Conservation (phyloP, 1,140 invertebrate genomes). For the Colletes latitarsis region DNA sequence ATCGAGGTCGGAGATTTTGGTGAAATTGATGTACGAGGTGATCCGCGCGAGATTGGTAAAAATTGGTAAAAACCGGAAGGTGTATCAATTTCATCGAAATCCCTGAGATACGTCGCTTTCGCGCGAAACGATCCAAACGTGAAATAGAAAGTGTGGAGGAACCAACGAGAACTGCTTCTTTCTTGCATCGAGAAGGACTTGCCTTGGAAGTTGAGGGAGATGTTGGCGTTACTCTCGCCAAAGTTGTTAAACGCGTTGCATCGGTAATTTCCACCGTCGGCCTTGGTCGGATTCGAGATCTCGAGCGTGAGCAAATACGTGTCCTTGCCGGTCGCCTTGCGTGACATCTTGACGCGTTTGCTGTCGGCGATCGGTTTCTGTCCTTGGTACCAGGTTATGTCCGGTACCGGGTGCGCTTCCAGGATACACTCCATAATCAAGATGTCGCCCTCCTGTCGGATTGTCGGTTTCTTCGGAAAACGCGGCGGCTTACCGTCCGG, state of each 20-base stretch:
- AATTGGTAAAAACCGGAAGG: too few species aligned
- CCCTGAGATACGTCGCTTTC: too few species aligned
- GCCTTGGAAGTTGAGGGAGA: conserved; percentile 99
- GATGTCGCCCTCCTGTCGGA: conserved; percentile 95
- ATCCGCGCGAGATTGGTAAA: background rate
- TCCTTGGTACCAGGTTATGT: conserved; percentile 97
- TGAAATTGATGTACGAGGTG: too few species aligned
- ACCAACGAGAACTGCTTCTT: conserved; percentile 35
- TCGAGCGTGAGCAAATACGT: conserved; percentile 94
- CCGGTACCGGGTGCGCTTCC: conserved; percentile 96
- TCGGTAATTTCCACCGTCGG: conserved; percentile 98
- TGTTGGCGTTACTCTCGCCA: conserved; percentile 99
- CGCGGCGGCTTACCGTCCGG: conserved; percentile 96
- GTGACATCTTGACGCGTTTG: conserved; percentile 91
- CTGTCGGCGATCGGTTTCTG: conserved; percentile 91
- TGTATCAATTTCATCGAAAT: too few species aligned
- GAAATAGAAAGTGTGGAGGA: background rate
- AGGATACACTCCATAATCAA: conserved; percentile 97
- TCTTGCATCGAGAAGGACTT: conserved; percentile 78
- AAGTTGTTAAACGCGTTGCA: conserved; percentile 99
- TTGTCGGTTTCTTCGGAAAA: conserved; percentile 98
- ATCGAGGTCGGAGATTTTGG: too few species aligned
- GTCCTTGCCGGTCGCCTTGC: conserved; percentile 93
- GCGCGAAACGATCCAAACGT: background rate
- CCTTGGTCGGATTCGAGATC: conserved; percentile 95